Conservation (phyloP, 2,888 invertebrate genomes). For the Amitus sp. region DNA sequence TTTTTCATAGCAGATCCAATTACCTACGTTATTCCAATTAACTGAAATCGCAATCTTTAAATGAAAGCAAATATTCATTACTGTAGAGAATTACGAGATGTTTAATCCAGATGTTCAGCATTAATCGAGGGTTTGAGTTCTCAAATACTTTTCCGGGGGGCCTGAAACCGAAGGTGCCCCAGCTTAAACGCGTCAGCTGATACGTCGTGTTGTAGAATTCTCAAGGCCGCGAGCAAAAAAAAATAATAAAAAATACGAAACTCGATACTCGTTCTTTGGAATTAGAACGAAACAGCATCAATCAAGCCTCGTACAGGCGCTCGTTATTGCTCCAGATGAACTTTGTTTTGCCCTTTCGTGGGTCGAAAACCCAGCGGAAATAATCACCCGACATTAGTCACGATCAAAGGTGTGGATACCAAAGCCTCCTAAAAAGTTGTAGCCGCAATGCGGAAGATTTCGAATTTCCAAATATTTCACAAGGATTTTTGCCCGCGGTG, state of each 20-base stretch:
- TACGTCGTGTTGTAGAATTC: background rate
- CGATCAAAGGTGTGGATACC: background rate
- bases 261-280: background rate
- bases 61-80: no score
- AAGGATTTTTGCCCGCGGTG: no score
- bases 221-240: background rate
- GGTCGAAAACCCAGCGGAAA: background rate
- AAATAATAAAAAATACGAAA: background rate
- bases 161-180: background rate
- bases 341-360: slow-evolving; percentile 1
- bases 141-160: no score
- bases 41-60: no score
- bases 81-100: no score
- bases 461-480: no score
- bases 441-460: no score
- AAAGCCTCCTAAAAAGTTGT: no score
- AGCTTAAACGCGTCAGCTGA: background rate
- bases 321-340: background rate
- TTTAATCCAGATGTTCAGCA: no score
- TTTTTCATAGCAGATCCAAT: no score
- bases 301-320: background rate
- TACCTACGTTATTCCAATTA: no score
- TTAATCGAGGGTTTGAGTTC: no score
- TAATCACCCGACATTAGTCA: background rate
- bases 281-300: background rate